Evolutionary conservation across 2,113 vertebrate genomes (phyloP).

Genomic region (Campylomormyrus numenius): DNA sequence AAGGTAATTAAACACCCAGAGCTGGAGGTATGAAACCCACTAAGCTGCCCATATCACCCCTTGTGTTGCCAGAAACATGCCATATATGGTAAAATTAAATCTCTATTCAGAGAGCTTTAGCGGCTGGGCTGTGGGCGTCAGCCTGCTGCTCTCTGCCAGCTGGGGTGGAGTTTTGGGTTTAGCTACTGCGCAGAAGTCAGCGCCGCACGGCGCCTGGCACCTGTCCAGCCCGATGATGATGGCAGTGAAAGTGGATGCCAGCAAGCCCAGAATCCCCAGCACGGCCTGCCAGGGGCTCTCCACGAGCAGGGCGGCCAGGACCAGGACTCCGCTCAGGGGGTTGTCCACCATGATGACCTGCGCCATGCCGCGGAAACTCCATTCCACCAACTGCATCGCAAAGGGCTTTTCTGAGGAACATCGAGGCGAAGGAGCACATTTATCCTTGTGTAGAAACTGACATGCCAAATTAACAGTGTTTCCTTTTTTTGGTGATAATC

Average conservation of each 20-base stretch:
- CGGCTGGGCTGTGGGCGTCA: background rate
- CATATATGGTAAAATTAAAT: background rate
- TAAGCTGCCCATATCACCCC: background rate
- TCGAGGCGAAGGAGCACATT: background rate
- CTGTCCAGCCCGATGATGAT: conserved; percentile 54
- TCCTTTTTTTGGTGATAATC: background rate
- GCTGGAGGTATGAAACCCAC: background rate
- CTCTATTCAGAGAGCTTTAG: background rate
- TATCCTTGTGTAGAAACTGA: background rate
- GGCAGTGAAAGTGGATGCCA: conserved; percentile 57
- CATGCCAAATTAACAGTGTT: background rate
- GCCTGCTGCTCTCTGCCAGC: background rate
- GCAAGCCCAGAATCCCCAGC: conserved; percentile 53
- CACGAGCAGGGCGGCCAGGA: conserved; percentile 52
- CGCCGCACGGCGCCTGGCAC: conserved; percentile 25
- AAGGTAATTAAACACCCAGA: background rate
- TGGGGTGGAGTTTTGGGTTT: background rate
- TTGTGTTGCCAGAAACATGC: background rate
- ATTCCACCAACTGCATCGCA: conserved; percentile 53
- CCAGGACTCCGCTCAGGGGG: conserved; percentile 58
- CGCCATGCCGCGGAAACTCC: conserved; percentile 53
- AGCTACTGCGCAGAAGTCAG: background rate
- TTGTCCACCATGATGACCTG: conserved; percentile 62
- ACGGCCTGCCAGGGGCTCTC: conserved; percentile 59
- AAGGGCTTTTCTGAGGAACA: conserved; percentile 49